These are phyloP conservation scores for Sciurus carolinensis DNA, from an alignment of 2,797 vertebrate genomes.

Conservation along the genomic window DNA sequence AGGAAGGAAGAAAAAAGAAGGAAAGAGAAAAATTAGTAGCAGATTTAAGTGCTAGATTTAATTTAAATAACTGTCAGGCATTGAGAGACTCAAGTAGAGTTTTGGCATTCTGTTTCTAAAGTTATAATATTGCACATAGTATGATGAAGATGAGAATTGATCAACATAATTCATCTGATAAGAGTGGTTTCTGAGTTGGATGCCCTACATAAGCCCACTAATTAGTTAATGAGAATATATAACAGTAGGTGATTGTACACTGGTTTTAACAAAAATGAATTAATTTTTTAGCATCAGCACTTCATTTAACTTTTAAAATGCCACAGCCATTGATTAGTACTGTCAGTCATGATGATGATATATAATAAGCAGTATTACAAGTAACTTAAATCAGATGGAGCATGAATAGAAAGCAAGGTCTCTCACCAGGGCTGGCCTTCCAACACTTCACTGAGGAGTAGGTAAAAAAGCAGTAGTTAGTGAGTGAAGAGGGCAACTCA, in stretches of 20 bases:
- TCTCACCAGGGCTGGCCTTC: not conserved
- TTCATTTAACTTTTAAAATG: not conserved
- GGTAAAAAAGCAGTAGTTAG: not conserved
- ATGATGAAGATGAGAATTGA: constrained; percentile 10
- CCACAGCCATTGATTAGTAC: not conserved
- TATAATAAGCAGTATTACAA: not conserved
- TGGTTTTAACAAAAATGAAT: constrained; percentile 9
- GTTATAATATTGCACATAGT: not conserved
- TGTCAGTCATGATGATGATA: not conserved
- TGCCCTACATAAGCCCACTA: not conserved
- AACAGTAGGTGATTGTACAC: not conserved
- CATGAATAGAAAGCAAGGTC: not conserved
- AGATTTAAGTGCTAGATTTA: not conserved
- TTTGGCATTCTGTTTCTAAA: not conserved
- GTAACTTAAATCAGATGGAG: not conserved
- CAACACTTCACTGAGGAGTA: not conserved
- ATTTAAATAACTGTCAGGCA: not conserved
- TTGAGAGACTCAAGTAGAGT: not conserved
- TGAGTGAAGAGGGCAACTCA: not conserved
- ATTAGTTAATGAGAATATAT: not conserved
- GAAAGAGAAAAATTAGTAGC: not conserved
- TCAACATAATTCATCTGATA: not conserved
- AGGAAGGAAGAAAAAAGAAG: not conserved
- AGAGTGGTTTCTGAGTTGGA: not conserved
- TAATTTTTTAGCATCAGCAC: not conserved